phyloP scores from a whole-genome alignment of 2,888 invertebrate species.

The Dioctria rufipes region DNA sequence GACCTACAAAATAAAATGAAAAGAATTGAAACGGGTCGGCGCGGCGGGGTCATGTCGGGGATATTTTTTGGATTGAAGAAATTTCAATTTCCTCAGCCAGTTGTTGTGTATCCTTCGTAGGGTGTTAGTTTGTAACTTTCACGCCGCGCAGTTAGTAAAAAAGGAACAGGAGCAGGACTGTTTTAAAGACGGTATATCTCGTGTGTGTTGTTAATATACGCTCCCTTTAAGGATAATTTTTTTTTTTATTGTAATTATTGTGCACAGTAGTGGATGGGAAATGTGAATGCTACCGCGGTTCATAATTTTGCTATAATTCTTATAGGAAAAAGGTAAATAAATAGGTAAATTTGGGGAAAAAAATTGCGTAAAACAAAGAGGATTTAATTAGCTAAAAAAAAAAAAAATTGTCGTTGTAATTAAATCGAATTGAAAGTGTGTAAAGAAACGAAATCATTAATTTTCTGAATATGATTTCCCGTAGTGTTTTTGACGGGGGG shows the following conservation, averaged over 20 bases:
- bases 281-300: slow-evolving; percentile 13
- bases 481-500: no score
- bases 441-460: no score
- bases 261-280: slow-evolving; percentile 9
- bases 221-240: slow-evolving; percentile 51
- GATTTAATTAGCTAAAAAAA: slow-evolving; percentile 15
- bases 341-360: background rate
- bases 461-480: no score
- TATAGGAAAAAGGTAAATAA: slow-evolving; percentile 36
- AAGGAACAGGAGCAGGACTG: slow-evolving; percentile 61
- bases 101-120: slow-evolving; percentile 72
- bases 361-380: slow-evolving; percentile 33
- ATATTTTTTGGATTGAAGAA: slow-evolving; percentile 56
- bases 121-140: slow-evolving; percentile 70
- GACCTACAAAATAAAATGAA: background rate
- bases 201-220: slow-evolving; percentile 53
- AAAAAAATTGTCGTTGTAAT: no score
- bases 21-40: slow-evolving; percentile 30
- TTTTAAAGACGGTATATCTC: slow-evolving; percentile 61
- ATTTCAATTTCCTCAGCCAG: slow-evolving; percentile 67
- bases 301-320: background rate
- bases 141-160: slow-evolving; percentile 66
- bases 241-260: background rate
- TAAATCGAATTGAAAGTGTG: no score
- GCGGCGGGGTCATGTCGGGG: slow-evolving; percentile 65